Evolutionary conservation across 1,140 invertebrate species (phyloP).

Genomic region (Drosophila fuyamai): DNA sequence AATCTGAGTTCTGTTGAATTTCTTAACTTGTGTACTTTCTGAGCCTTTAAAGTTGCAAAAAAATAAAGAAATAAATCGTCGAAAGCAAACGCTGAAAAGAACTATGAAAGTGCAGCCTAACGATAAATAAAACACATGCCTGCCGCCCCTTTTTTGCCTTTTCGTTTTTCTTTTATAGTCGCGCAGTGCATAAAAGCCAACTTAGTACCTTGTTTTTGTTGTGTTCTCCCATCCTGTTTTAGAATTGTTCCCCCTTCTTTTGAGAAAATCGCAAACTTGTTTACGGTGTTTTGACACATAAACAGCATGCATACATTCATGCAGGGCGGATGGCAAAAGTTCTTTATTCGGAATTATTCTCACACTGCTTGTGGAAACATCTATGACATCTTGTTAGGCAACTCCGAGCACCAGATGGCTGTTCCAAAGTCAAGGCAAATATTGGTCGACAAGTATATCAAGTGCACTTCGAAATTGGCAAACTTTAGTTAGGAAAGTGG

Average conservation of each 20-base stretch:
- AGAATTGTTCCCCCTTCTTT: constrained; percentile 9
- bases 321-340: constrained; percentile 8
- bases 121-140: constrained; percentile 63
- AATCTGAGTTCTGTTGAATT: not conserved
- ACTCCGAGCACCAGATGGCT: constrained; percentile 15
- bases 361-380: constrained; percentile 7
- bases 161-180: constrained; percentile 1
- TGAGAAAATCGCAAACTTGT: constrained; percentile 60
- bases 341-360: constrained; percentile 27
- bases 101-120: constrained; percentile 25
- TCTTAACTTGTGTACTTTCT: constrained; percentile 11
- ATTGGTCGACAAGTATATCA: constrained; percentile 4
- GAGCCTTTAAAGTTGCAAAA: constrained; percentile 36
- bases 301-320: constrained; percentile 40
- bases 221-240: constrained; percentile 12
- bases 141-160: constrained; percentile 1
- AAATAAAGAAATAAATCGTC: constrained; percentile 47
- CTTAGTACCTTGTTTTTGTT: constrained; percentile 33
- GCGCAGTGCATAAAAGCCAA: constrained; percentile 23
- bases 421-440: constrained; percentile 18
- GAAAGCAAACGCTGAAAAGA: constrained; percentile 26
- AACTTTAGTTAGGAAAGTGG: not conserved
- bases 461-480: constrained; percentile 2
- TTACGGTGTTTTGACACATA: constrained; percentile 59
- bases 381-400: constrained; percentile 29